These are phyloP conservation scores for Aphodius granarius DNA, from an alignment of 2,888 invertebrate species.

Conservation along the genomic window DNA sequence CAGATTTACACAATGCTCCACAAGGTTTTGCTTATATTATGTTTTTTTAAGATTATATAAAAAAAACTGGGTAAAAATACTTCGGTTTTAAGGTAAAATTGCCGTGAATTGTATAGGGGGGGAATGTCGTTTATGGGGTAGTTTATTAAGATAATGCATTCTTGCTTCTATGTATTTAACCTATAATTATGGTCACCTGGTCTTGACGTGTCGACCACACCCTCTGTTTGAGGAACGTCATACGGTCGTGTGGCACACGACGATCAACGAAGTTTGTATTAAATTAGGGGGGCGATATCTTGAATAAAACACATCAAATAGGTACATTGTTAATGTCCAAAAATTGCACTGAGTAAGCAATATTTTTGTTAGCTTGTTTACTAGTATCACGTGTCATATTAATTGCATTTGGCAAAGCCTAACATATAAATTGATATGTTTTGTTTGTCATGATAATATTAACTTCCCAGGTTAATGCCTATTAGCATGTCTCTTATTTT, in stretches of 20 bases:
- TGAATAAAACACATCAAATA: neutral
- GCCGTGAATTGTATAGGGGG: neutral
- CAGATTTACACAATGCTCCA: neutral
- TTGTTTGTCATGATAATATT: no score
- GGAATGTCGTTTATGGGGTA: neutral
- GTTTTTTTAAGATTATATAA: no score
- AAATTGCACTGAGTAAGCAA: no score
- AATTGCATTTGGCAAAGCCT: no score
- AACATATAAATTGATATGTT: no score
- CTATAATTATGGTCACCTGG: neutral
- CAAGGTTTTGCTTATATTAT: no score
- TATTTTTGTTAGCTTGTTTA: no score
- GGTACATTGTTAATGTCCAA: no score
- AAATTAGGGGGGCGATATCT: neutral
- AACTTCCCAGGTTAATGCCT: no score
- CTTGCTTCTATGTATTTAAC: neutral
- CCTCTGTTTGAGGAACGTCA: neutral
- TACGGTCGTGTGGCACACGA: neutral
- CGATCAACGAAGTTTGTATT: neutral
- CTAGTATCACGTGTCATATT: no score
- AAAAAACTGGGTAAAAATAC: neutral
- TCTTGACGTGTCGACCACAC: neutral
- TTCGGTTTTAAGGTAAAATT: neutral
- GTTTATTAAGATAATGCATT: neutral
- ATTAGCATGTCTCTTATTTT: no score